These are phyloP conservation scores for Phocides pigmalion DNA, from an alignment of 1,140 invertebrate genomes.

Conservation along the genomic window DNA sequence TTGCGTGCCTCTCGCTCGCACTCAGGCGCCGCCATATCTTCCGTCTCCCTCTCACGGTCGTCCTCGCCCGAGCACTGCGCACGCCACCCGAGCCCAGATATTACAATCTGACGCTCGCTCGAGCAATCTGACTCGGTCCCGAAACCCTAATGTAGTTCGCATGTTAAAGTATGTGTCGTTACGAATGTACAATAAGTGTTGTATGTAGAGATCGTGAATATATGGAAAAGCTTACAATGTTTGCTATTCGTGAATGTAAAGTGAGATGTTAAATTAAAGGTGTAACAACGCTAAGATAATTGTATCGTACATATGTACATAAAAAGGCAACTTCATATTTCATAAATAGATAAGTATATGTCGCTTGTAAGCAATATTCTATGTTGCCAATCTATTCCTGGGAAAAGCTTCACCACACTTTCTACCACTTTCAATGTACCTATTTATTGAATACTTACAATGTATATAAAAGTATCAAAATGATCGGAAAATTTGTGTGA, in stretches of 20 bases:
- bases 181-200: slow-evolving; percentile 14
- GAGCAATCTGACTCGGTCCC: slow-evolving; percentile 74
- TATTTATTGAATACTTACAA: neutral
- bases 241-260: slow-evolving; percentile 18
- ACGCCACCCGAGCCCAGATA: slow-evolving; percentile 74
- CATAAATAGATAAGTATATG: slow-evolving; percentile 8
- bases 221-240: slow-evolving; percentile 28
- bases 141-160: slow-evolving; percentile 67
- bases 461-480: slow-evolving; percentile 9
- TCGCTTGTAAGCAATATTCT: slow-evolving; percentile 39
- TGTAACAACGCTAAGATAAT: slow-evolving; percentile 13
- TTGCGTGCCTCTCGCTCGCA: slow-evolving; percentile 85
- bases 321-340: slow-evolving; percentile 15
- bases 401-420: slow-evolving; percentile 40
- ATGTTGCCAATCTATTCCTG: slow-evolving; percentile 44
- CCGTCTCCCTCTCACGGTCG: slow-evolving; percentile 55
- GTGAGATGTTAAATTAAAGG: slow-evolving; percentile 2
- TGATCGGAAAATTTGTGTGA: slow-evolving; percentile 5
- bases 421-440: slow-evolving; percentile 32
- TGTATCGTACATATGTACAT: slow-evolving; percentile 30
- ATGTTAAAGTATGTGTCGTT: slow-evolving; percentile 59
- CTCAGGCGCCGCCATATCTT: slow-evolving; percentile 77
- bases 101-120: slow-evolving; percentile 73
- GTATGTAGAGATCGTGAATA: slow-evolving; percentile 5
- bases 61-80: slow-evolving; percentile 71